Conservation (phyloP, 2,888 invertebrate species). For the Oscheius onirici region DNA sequence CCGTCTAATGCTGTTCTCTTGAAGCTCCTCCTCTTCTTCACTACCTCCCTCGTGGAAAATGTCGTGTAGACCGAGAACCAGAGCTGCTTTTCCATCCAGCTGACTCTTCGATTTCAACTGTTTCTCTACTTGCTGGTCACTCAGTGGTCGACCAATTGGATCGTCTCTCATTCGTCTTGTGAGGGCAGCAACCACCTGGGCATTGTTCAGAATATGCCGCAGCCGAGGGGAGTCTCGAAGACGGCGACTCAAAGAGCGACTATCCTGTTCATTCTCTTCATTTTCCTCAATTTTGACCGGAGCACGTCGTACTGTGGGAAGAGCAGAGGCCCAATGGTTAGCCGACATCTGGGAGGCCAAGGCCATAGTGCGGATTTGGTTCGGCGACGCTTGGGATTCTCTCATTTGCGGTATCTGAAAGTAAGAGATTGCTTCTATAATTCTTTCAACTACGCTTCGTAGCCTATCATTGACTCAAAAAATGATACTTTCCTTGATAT, state of each 20-base stretch:
- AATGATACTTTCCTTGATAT: no score
- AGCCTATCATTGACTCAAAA: no score
- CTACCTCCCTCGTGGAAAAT: slow-evolving; percentile 31
- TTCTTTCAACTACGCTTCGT: no score
- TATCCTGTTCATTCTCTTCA: slow-evolving; percentile 12
- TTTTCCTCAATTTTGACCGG: slow-evolving; percentile 19
- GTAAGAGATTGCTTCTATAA: no score
- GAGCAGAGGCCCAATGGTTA: not conserved
- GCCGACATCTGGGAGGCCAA: slow-evolving; percentile 4
- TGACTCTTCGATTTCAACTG: slow-evolving; percentile 8
- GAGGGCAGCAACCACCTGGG: slow-evolving; percentile 20
- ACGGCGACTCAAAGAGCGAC: slow-evolving; percentile 31
- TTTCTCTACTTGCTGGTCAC: not conserved
- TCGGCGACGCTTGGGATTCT: slow-evolving; percentile 35
- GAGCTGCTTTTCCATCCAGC: slow-evolving; percentile 48
- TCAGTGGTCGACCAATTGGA: slow-evolving; percentile 12
- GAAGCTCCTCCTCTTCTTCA: slow-evolving; percentile 35
- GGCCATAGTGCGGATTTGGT: slow-evolving; percentile 18
- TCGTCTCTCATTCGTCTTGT: slow-evolving; percentile 13
- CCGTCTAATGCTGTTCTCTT: slow-evolving; percentile 43
- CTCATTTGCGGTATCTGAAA: slow-evolving; percentile 36
- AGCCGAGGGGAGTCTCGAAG: slow-evolving; percentile 45
- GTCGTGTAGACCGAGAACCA: slow-evolving; percentile 51
- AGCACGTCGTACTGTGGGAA: not conserved
- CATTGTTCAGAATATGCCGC: slow-evolving; percentile 34